Evolutionary conservation across 2,113 vertebrate species (phyloP).

Genomic region (Anser cygnoides): DNA sequence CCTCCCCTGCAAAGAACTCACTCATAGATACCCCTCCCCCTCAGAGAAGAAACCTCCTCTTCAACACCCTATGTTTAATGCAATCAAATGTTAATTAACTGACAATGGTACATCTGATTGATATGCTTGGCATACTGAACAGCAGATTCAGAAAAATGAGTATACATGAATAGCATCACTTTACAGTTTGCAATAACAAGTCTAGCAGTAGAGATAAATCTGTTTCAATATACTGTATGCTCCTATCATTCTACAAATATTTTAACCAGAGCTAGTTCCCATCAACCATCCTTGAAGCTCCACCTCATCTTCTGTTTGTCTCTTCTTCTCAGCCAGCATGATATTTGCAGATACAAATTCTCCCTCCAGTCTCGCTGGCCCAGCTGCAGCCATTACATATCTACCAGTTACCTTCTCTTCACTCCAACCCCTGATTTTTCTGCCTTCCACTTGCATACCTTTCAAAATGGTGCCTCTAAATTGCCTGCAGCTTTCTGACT

Average conservation of each 20-base stretch:
- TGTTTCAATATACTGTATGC: not conserved
- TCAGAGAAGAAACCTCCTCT: not conserved
- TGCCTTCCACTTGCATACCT: not conserved
- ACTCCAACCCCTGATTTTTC: not conserved
- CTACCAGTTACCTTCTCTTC: not conserved
- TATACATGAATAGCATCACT: slow-evolving; percentile 39
- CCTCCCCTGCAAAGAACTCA: not conserved
- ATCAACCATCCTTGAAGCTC: not conserved
- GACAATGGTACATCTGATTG: slow-evolving; percentile 59
- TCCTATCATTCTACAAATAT: not conserved
- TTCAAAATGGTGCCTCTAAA: not conserved
- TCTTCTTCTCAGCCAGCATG: not conserved
- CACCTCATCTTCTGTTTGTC: not conserved
- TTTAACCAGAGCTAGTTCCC: not conserved
- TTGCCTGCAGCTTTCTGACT: not conserved
- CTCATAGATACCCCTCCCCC: not conserved
- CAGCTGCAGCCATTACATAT: not conserved
- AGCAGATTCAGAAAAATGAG: slow-evolving; percentile 50
- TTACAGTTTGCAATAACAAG: slow-evolving; percentile 35
- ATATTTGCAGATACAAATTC: not conserved
- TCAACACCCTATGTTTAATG: slow-evolving; percentile 43
- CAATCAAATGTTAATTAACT: slow-evolving; percentile 69
- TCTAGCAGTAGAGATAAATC: slow-evolving; percentile 27
- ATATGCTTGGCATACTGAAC: slow-evolving; percentile 53
- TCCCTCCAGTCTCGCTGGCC: not conserved